Base-by-base conservation (phyloP, 1,140 invertebrate genomes). In the Aethina tumida region DNA sequence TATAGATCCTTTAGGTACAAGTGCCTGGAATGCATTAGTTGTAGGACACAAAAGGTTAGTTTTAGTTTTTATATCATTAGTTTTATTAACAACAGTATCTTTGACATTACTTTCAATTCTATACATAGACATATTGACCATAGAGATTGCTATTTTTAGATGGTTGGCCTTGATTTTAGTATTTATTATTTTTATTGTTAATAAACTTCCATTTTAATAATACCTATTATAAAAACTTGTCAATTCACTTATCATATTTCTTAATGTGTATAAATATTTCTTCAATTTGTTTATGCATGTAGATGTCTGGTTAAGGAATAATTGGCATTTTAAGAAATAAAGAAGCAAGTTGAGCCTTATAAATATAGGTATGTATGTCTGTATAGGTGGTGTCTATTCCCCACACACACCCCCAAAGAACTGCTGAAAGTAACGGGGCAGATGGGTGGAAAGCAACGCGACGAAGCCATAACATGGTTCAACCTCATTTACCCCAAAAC, bases 401-500 rank as follows among this genome's bases (percentile, higher is more conserved):
- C 96, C 6, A 98, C 96, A 2, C 76, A 93, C 47, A 97, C 93
- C 13, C 94, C 97, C 0, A 87, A 91, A 60, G 90, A 96, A 53
- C 56, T 98, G 28, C 69, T 99, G 2, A 99, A 98, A 68, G 88
- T 97, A 2, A 81, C 79, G 14, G 77, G 79, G 30, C 66, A 69
- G 5, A 86, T 96, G 61, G 94, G 91, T 22, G 91, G 93, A 0
- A 97, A 96, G 59, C 93, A 99, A 59, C 75, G 84, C 35, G 94
- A 97, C 62, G 96, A 99, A 71, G 96, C 95, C 35, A 86, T 97
- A 20, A 97, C 93, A 3, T 99, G 96, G 97, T 99, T 99, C 59
- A 83, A 77, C 49, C 68, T 91, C 20, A 88, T 99, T 56, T 99
- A 98, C 69, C 94, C 94, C n/a, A 78, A 84, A 60, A 96, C 92